A percentile compares a stretch with the other conserved stretches of the same genome.
phyloP scores from a whole-genome alignment of 1,140 invertebrate genomes.

The Camponotus vicinus region DNA sequence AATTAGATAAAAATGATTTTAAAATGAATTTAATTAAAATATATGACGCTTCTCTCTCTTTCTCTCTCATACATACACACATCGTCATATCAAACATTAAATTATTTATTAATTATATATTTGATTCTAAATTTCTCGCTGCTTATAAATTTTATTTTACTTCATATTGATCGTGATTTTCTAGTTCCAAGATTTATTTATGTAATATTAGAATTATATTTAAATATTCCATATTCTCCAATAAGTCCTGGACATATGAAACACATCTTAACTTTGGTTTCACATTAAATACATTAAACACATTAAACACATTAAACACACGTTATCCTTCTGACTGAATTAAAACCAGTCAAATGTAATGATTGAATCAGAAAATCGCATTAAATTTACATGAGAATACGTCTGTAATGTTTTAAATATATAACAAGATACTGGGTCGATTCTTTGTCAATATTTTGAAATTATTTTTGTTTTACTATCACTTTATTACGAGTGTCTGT shows the following conservation, averaged over 20 bases:
- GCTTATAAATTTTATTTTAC: no score
- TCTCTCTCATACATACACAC: no score
- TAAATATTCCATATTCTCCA: no score
- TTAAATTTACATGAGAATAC: neutral
- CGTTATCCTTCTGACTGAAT: neutral
- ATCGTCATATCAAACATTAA: no score
- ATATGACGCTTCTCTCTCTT: no score
- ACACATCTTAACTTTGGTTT: neutral
- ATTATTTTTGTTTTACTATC: constrained; percentile 33
- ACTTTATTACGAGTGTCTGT: constrained; percentile 30
- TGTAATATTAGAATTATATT: neutral
- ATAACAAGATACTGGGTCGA: neutral
- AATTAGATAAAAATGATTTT: no score
- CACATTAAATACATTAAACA: neutral
- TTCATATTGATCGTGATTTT: no score
- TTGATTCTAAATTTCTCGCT: no score
- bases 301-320: neutral
- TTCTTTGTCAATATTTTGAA: neutral
- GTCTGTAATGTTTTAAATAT: neutral
- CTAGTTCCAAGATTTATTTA: neutral
- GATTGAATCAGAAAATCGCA: neutral
- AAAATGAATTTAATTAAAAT: no score
- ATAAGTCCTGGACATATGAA: neutral
- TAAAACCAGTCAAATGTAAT: neutral
- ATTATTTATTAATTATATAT: no score